Percentiles rank a stretch among this genome's conserved stretches.
Evolutionary conservation across 1,140 invertebrate genomes (phyloP).

Genomic region (Drosophila kikkawai): DNA sequence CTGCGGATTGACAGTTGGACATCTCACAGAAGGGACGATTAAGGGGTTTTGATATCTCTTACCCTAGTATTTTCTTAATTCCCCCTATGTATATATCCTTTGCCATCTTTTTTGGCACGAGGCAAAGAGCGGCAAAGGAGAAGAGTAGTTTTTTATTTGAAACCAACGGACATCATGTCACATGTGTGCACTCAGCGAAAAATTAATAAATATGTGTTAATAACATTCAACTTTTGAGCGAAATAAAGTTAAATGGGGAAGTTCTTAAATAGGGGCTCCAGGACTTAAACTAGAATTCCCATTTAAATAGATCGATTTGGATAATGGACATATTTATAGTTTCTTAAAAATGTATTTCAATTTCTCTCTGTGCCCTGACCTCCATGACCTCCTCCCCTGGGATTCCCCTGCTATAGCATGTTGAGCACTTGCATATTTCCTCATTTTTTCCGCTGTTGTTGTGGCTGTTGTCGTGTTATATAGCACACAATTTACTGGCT

Average conservation of each 20-base stretch:
- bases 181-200: conserved; percentile 16
- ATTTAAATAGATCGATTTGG: no score
- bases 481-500: conserved; percentile 59
- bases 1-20: conserved; percentile 46
- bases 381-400: neutral
- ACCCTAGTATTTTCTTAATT: neutral
- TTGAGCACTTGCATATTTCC: conserved; percentile 23
- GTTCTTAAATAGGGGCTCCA: no score
- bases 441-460: conserved; percentile 9
- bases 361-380: conserved; percentile 3
- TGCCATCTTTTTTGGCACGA: conserved; percentile 13
- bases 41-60: conserved; percentile 7
- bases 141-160: conserved; percentile 5
- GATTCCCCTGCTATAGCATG: neutral
- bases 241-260: neutral
- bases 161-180: conserved; percentile 35
- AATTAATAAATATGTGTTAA: neutral
- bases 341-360: neutral
- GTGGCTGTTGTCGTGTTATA: conserved; percentile 44
- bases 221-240: neutral
- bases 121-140: conserved; percentile 12
- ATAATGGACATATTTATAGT: neutral
- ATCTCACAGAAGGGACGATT: conserved; percentile 19
- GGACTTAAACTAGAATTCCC: no score
- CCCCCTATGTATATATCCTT: neutral